Conservation (phyloP, 2,113 vertebrate species). For the Paedocypris sp. region DNA sequence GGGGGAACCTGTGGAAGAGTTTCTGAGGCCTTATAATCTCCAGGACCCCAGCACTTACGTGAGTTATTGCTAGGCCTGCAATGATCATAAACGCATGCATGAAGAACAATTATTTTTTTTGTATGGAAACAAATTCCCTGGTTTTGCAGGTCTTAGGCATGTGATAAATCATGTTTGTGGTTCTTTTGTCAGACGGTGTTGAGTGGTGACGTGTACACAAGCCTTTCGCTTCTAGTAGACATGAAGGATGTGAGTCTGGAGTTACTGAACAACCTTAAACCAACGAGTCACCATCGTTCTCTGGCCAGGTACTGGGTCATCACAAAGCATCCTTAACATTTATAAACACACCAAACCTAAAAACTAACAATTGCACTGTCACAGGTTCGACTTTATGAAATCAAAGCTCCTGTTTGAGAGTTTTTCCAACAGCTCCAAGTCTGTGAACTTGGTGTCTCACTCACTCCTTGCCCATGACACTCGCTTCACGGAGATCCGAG, state of each 20-base stretch:
- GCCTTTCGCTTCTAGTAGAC: constrained; percentile 80
- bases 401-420: constrained; percentile 93
- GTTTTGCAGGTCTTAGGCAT: background rate
- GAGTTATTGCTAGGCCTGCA: too few species aligned
- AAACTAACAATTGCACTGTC: constrained; percentile 7
- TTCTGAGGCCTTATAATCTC: constrained; percentile 85
- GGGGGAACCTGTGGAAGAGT: constrained; percentile 88
- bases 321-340: background rate
- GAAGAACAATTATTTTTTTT: background rate
- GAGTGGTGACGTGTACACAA: constrained; percentile 87
- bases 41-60: constrained; percentile 90
- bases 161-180: background rate
- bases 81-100: background rate
- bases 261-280: constrained; percentile 67
- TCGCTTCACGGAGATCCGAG: constrained; percentile 55
- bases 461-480: constrained; percentile 94
- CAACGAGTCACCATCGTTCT: constrained; percentile 56
- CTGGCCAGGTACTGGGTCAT: constrained; percentile 70
- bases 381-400: constrained; percentile 95
- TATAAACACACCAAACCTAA: background rate
- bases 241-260: constrained; percentile 97
- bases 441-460: constrained; percentile 90
- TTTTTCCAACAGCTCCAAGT: constrained; percentile 86
- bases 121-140: too few species aligned
- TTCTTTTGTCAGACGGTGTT: constrained; percentile 73